Evolutionary conservation across 2,797 vertebrate species (phyloP), one percentile per base, ranked within the genome.

Genomic region (Manis crassicaudata): DNA sequence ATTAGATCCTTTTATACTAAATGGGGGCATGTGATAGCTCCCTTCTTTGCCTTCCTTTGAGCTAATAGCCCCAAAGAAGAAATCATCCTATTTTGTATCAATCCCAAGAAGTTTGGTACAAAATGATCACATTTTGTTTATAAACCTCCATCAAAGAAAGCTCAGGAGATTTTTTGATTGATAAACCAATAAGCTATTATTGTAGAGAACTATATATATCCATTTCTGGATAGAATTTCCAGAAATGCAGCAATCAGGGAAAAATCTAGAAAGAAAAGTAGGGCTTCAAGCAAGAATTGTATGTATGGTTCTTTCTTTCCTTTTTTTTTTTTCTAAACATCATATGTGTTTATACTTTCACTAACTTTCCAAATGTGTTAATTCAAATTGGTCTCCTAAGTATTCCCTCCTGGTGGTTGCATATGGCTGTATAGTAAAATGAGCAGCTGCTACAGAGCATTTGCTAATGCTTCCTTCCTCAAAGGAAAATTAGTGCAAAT

Each of bases 311-410:
- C 54, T 77, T 87, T 90, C 25, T 29, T 8, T 75, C 37, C 27
- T n/a, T 73, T 81, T 54, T 5, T 4, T 37, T 46, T 75, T 56
- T 37, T 54, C 25, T 12, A 35, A 73, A 65, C 40, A 62, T 96
- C 27, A 7, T 79, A 85, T 65, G 79, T 88, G 83, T 95, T 96
- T 94, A 93, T 70, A 77, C 37, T 88, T 84, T 83, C 40, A 88
- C 52, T 92, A 79, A 92, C 56, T 90, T 96, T 72, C 58, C n/a
- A 91, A 97, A 92, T 4, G 35, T 94, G 93, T 91, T 97, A 84
- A 96, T 94, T 94, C 92, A 73, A 95, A 95, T 94, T 76, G 67
- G 80, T 93, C 90, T 96, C 95, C 91, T 96, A 97, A 97, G 83
- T 68, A 65, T 96, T 96, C 80, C 94, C 92, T 96, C 88, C 79